These are phyloP conservation scores for Cyrtorhinus lividipennis DNA, from an alignment of 1,140 invertebrate genomes.

Conservation along the genomic window DNA sequence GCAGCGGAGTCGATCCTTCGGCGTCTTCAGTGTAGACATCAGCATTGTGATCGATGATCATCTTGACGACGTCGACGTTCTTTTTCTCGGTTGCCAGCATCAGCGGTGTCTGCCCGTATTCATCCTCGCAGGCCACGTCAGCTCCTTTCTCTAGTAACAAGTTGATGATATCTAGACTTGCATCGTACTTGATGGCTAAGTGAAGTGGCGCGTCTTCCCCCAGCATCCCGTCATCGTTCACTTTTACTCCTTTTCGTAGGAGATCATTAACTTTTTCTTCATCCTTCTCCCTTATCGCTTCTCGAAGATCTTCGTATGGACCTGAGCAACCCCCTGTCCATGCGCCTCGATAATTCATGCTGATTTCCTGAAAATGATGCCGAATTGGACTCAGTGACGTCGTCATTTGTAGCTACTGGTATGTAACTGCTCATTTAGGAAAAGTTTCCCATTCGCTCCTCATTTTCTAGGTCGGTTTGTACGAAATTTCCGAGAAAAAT, in stretches of 20 bases:
- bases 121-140: background rate
- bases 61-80: background rate
- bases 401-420: too few species aligned
- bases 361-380: too few species aligned
- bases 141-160: background rate
- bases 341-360: too few species aligned
- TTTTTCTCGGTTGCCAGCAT: background rate
- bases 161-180: background rate
- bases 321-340: too few species aligned
- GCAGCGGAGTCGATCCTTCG: background rate
- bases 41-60: background rate
- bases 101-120: background rate
- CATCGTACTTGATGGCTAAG: background rate
- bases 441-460: too few species aligned
- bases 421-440: too few species aligned
- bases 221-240: background rate
- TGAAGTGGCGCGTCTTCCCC: background rate
- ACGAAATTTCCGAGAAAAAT: too few species aligned
- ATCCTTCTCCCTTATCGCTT: background rate
- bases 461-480: too few species aligned
- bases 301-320: background rate
- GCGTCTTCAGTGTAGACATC: background rate
- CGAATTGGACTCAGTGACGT: too few species aligned
- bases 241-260: background rate
- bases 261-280: background rate